phyloP scores from a whole-genome alignment of 1,140 invertebrate species.

The Uloborus diversus region DNA sequence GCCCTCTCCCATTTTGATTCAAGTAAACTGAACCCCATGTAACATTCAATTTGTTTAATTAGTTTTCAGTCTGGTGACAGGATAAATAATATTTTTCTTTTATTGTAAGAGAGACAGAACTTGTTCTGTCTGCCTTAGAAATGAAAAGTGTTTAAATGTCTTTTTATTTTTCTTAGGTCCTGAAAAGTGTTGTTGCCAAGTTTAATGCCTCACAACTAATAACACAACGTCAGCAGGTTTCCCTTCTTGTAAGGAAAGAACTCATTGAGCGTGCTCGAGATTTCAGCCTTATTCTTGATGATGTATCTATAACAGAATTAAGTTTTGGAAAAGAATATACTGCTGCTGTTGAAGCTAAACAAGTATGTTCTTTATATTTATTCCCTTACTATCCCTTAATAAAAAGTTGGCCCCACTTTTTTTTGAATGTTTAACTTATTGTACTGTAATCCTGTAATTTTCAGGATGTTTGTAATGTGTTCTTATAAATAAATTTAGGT shows the following conservation, averaged over 20 bases:
- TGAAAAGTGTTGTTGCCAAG: slow-evolving; percentile 99
- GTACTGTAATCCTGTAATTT: background rate
- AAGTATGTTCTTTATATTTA: slow-evolving; percentile 70
- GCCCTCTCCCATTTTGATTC: no score
- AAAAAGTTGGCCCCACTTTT: background rate
- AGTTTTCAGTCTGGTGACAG: no score
- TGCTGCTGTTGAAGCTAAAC: slow-evolving; percentile 99
- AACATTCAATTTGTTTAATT: no score
- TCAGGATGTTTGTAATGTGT: background rate
- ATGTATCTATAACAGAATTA: slow-evolving; percentile 99
- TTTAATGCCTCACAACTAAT: slow-evolving; percentile 99
- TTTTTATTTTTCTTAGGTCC: slow-evolving; percentile 68
- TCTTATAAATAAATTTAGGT: slow-evolving; percentile 69
- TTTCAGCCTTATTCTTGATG: slow-evolving; percentile 98
- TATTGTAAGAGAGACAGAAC: no score
- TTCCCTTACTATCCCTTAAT: background rate
- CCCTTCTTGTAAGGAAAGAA: slow-evolving; percentile 90
- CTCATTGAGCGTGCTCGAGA: slow-evolving; percentile 96
- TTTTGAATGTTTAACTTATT: background rate
- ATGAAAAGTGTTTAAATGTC: no score
- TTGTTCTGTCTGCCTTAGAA: no score
- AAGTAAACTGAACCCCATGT: no score
- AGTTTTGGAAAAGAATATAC: slow-evolving; percentile 99
- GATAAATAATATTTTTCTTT: no score
- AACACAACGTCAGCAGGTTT: slow-evolving; percentile 96